Evolutionary conservation across 1,140 invertebrate species (phyloP).

Genomic region (Drosophila teissieri): DNA sequence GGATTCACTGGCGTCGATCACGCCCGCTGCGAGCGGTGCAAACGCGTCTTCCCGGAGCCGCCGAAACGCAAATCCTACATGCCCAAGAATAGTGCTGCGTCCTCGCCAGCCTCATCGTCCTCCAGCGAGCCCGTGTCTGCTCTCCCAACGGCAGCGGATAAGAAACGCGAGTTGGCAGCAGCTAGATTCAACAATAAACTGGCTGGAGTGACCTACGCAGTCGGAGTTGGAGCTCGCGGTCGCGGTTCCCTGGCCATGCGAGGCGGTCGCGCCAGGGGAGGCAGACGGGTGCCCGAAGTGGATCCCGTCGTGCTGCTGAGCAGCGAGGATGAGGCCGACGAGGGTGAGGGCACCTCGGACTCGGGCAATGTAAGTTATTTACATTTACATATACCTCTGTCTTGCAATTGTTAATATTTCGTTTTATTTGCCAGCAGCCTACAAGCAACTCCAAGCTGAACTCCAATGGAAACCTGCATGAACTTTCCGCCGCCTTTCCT

Average conservation of each 20-base stretch:
- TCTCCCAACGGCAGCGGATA: constrained; percentile 73
- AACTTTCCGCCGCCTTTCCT: constrained; percentile 57
- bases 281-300: constrained; percentile 84
- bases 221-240: constrained; percentile 36
- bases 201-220: constrained; percentile 11
- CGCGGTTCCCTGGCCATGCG: constrained; percentile 58
- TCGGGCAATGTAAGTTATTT: constrained; percentile 52
- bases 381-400: neutral
- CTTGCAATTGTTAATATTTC: neutral
- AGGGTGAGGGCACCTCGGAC: constrained; percentile 57
- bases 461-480: constrained; percentile 35
- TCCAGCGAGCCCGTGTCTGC: constrained; percentile 44
- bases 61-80: constrained; percentile 86
- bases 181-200: constrained; percentile 35
- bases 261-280: constrained; percentile 66
- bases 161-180: constrained; percentile 55
- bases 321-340: constrained; percentile 87
- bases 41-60: constrained; percentile 86
- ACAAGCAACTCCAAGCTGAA: constrained; percentile 38
- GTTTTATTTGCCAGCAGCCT: constrained; percentile 19
- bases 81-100: constrained; percentile 47
- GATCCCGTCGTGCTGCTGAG: constrained; percentile 88
- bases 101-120: constrained; percentile 54
- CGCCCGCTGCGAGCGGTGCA: constrained; percentile 89
- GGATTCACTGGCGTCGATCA: constrained; percentile 90